Evolutionary conservation across 2,113 vertebrate species (phyloP), one percentile per base, ranked within the genome.

Genomic region (Gnathochromis pfefferi): DNA sequence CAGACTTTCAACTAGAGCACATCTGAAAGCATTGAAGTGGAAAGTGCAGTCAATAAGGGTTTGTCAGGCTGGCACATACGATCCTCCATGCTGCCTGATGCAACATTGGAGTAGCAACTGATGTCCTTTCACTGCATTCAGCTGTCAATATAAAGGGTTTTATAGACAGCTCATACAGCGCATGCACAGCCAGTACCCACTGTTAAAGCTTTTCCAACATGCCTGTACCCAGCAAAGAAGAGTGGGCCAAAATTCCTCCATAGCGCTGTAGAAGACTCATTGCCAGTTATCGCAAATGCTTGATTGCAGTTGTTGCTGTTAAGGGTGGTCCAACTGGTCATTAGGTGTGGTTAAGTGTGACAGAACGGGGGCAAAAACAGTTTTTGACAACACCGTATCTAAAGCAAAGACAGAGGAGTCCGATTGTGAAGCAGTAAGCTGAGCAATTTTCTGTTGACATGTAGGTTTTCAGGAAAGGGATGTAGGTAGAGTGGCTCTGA

Each of bases 1-100:
- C 89, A 90, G 88, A 88, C 82, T 90, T 88, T 91, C 82, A 93
- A 90, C 68, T 49, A 11, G 84, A 91, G 85, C 85, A 87, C 89
- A 90, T 93, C 90, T 84, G 91, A 94, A 53, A 26, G 57, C 68
- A 33, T 53, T 91, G 83, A 89, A 90, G 89, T 85, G 89, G 87
- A 94, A 94, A 93, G 86, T 82, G 85, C 26, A 82, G 83, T 82
- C 85, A 92, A 88, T 91, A 91, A 91, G 84, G 89, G 90, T 93
- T 91, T 91, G 89, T 91, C 42, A 57, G 73, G 28, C 83, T 82
- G 85, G 81, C 91, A 92, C 86, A 94, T 84, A 91, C 80, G 84
- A 91, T 91, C 91, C 85, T 80, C 81, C 75, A 53, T 68, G 47
- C 86, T 84, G 87, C 81, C 90, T 89, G 88, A 88, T 90, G 89